Base-by-base conservation (phyloP, 2,113 vertebrate species). In the Stegostoma tigrinum region DNA sequence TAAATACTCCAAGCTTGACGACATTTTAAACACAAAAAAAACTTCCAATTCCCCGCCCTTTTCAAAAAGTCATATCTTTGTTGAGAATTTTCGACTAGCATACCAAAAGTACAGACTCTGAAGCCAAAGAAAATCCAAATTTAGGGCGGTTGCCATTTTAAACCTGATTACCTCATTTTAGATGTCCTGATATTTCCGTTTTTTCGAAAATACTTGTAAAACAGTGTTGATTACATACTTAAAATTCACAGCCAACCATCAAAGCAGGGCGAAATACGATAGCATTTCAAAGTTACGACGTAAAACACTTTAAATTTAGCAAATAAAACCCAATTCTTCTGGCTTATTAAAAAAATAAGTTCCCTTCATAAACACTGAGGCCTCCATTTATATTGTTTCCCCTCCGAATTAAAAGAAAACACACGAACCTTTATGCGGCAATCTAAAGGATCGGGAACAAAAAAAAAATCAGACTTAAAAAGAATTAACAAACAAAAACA, bases 71-170 rank as follows among this genome's bases (percentile, higher is more conserved):
- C n/a, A n/a, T n/a, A n/a, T n/a, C n/a, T n/a, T n/a, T n/a, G n/a
- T n/a, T n/a, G n/a, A n/a, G n/a, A n/a, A n/a, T n/a, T n/a, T n/a
- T n/a, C n/a, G n/a, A 52, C 27, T 0, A 27, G 66, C 24, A 21
- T 45, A 68, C 94, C 94, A 75, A 95, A 95, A 93, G 42, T 19
- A 95, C 24, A 27, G 66, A 48, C 94, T 72, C 68, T 34, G 45
- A 95, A 72, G 67, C 94, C 67, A 68, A 68, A 48, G 68, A 95
- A 95, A 95, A 95, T 95, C 94, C 75, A 95, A 95, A 95, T 95
- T 95, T 95, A 95, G 94, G 94, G 94, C 94, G 94, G 94, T 95
- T 95, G 94, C 94, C 94, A 95, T 95, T 95, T 95, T 95, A 95
- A 95, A 95, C 52, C 75, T 75, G 94, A 95, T 95, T 72, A 95